phyloP scores from a whole-genome alignment of 1,140 invertebrate species.

The Halesus radiatus region DNA sequence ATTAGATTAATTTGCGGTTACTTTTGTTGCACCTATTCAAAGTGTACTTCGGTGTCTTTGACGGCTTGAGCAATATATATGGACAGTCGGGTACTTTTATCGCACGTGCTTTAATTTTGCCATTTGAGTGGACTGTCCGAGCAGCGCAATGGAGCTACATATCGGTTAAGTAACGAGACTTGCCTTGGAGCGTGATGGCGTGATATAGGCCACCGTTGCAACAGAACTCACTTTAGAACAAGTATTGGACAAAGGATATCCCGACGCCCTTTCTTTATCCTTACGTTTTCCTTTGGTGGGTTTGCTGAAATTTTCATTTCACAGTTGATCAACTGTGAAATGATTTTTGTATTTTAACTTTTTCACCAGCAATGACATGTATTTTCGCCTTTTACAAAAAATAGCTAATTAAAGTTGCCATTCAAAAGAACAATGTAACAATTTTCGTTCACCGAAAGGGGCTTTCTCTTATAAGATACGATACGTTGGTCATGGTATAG shows the following conservation, averaged over 20 bases:
- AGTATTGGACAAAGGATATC: not conserved
- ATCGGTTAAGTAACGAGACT: conserved; percentile 23
- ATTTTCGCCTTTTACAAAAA: too few relatives aligned
- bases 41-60: not conserved
- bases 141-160: not conserved
- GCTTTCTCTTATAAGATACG: too few relatives aligned
- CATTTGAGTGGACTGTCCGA: not conserved
- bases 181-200: conserved; percentile 8
- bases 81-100: not conserved
- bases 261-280: not conserved
- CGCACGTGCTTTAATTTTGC: conserved; percentile 5
- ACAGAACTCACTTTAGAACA: conserved; percentile 7
- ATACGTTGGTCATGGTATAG: too few relatives aligned
- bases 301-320: too few relatives aligned
- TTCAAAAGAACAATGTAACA: too few relatives aligned
- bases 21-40: not conserved
- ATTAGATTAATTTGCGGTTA: not conserved
- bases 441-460: too few relatives aligned
- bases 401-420: too few relatives aligned
- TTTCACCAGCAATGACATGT: too few relatives aligned
- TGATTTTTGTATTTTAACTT: too few relatives aligned
- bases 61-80: not conserved
- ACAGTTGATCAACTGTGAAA: too few relatives aligned
- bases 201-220: conserved; percentile 33
- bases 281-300: too few relatives aligned